phyloP scores from a whole-genome alignment of 2,888 invertebrate genomes.

The Zonitis immaculata region DNA sequence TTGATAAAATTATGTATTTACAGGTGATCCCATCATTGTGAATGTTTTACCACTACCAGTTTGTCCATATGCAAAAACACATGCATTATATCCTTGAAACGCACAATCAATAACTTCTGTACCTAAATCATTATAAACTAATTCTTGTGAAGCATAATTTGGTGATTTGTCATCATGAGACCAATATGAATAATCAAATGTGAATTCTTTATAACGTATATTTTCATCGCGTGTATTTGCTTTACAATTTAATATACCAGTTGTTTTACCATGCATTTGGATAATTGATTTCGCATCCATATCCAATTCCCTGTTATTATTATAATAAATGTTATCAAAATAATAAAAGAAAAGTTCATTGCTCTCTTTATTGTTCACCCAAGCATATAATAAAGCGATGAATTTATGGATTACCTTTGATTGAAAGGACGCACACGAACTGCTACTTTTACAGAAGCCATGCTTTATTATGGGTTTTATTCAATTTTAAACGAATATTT shows the following conservation, averaged over 20 bases:
- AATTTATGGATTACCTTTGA: conserved; percentile 63
- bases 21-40: conserved; percentile 84
- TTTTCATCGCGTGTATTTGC: conserved; percentile 46
- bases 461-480: conserved; percentile 47
- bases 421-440: conserved; percentile 88
- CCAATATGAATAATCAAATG: conserved; percentile 88
- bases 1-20: too few relatives aligned
- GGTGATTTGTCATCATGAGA: conserved; percentile 66
- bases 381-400: conserved; percentile 27
- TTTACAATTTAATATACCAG: conserved; percentile 70
- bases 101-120: conserved; percentile 76
- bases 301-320: conserved; percentile 64
- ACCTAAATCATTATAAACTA: conserved; percentile 72
- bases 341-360: conserved; percentile 38
- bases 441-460: conserved; percentile 91
- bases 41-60: conserved; percentile 89
- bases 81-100: conserved; percentile 82
- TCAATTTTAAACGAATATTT: conserved; percentile 9
- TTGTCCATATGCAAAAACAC: conserved; percentile 89
- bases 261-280: conserved; percentile 81
- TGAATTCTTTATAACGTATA: conserved; percentile 71
- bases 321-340: not conserved
- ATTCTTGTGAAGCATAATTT: conserved; percentile 76
- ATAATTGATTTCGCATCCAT: conserved; percentile 79
- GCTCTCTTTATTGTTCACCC: conserved; percentile 31